Evolutionary conservation across 2,797 vertebrate genomes (phyloP).

Genomic region (Pristis pectinata): DNA sequence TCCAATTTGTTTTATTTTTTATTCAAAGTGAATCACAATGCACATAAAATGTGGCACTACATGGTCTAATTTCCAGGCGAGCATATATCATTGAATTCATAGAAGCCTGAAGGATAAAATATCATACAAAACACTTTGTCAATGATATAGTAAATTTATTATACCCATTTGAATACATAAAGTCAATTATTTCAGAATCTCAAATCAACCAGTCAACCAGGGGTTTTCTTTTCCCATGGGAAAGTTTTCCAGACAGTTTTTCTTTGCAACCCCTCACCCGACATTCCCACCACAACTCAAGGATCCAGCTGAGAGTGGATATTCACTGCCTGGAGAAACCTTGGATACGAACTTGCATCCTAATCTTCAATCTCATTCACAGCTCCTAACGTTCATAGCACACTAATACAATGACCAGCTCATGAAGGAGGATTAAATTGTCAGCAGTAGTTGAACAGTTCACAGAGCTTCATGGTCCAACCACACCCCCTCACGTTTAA

Average conservation of each 20-base stretch:
- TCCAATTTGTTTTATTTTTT: too few species aligned
- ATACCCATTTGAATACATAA: neutral
- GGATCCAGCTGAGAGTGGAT: neutral
- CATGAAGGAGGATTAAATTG: slow-evolving; percentile 19
- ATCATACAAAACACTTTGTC: neutral
- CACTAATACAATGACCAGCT: neutral
- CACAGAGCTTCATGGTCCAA: neutral
- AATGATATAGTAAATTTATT: neutral
- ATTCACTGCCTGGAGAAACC: neutral
- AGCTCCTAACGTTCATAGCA: neutral
- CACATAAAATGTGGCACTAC: too few species aligned
- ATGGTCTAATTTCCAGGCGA: too few species aligned
- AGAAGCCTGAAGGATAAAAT: neutral
- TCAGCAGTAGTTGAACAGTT: slow-evolving; percentile 24
- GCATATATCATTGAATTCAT: too few species aligned
- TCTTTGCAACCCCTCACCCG: neutral
- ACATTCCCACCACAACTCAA: neutral
- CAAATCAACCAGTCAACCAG: neutral
- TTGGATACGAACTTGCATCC: neutral
- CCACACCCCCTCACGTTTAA: neutral
- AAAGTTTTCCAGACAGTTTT: neutral
- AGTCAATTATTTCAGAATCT: neutral
- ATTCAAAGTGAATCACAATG: too few species aligned
- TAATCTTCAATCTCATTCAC: slow-evolving; percentile 15
- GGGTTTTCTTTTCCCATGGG: slow-evolving; percentile 17